Percentiles rank a stretch among this genome's conserved stretches.
Evolutionary conservation across 2,797 vertebrate genomes (phyloP).

Genomic region (Gymnopithys bicolor): DNA sequence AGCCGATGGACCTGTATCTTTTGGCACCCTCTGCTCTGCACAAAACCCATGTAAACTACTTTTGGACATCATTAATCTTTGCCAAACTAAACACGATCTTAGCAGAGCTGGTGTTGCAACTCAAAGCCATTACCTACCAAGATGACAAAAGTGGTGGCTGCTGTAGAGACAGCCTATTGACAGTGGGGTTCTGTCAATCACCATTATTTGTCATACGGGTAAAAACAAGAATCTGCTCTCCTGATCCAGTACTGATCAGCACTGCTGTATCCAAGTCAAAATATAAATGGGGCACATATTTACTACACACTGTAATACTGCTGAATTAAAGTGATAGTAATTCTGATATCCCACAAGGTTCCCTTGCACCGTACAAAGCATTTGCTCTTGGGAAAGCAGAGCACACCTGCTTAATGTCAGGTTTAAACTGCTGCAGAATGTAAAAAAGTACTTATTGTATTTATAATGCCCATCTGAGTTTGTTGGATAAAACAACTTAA

Average conservation of each 20-base stretch:
- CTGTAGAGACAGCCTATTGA: background rate
- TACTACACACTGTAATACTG: background rate
- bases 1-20: background rate
- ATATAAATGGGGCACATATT: background rate
- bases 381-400: background rate
- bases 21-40: background rate
- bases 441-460: background rate
- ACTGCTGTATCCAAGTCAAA: rapidly evolving
- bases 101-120: background rate
- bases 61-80: background rate
- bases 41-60: background rate
- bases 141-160: background rate
- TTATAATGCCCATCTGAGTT: background rate
- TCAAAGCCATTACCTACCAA: background rate
- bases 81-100: background rate
- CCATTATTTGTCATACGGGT: background rate
- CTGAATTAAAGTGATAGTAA: background rate
- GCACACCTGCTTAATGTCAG: rapidly evolving
- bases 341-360: background rate
- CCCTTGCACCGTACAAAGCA: background rate
- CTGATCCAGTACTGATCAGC: background rate
- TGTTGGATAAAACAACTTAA: background rate
- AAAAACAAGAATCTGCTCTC: background rate
- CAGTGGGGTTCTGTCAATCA: background rate
- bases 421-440: background rate